Evolutionary conservation across 1,140 invertebrate species (phyloP).

Genomic region (Pseudobourletiella spinata): DNA sequence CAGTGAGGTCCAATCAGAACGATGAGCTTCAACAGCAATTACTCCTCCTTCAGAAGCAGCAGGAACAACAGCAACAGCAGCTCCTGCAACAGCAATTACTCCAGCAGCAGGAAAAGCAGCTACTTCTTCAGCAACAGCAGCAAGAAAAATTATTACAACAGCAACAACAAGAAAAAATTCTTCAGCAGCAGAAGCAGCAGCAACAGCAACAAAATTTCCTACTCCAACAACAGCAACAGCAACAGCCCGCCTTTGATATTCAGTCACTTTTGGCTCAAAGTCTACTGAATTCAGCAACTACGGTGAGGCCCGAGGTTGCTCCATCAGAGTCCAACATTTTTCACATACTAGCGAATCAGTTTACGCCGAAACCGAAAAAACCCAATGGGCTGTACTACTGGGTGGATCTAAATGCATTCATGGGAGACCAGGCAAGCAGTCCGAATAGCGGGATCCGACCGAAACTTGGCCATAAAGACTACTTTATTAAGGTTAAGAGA

Average conservation of each 20-base stretch:
- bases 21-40: constrained; percentile 13
- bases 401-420: constrained; percentile 33
- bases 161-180: not conserved
- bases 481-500: constrained; percentile 29
- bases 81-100: too few species aligned
- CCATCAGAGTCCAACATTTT: constrained; percentile 21
- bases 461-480: constrained; percentile 28
- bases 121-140: too few species aligned
- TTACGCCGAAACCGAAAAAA: constrained; percentile 9
- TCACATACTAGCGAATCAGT: constrained; percentile 19
- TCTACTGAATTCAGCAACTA: not conserved
- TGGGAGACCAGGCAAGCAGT: constrained; percentile 22
- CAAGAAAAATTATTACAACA: too few species aligned
- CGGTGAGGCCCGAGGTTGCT: not conserved
- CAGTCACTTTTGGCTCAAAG: constrained; percentile 10
- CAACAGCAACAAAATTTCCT: not conserved
- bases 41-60: not conserved
- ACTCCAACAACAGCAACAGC: not conserved
- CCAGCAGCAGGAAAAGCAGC: too few species aligned
- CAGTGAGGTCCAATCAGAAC: not conserved
- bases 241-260: constrained; percentile 5
- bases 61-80: too few species aligned
- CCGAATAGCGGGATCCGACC: constrained; percentile 26
- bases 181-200: not conserved
- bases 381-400: constrained; percentile 33